Conservation (phyloP, 1,140 invertebrate genomes). For the Calosoma granatense region DNA sequence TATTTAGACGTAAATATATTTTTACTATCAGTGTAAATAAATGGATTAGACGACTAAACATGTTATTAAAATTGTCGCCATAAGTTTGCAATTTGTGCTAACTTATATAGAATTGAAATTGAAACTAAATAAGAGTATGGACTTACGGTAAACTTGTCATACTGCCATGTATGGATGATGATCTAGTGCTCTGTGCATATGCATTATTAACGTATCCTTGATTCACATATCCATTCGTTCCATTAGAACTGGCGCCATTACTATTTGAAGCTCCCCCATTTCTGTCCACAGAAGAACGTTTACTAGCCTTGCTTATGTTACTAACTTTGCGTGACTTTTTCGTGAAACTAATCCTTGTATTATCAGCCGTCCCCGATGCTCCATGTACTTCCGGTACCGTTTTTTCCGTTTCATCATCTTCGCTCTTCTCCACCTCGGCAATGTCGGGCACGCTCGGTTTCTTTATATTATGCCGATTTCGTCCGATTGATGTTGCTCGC, state of each 20-base stretch:
- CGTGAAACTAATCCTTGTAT: neutral
- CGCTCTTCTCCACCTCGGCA: neutral
- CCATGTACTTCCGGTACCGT: neutral
- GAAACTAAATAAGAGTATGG: no score
- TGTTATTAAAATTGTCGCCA: no score
- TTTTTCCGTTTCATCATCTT: neutral
- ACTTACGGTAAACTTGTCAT: conserved; percentile 8
- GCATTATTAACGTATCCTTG: neutral
- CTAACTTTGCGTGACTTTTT: neutral
- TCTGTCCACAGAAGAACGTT: neutral
- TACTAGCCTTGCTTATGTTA: neutral
- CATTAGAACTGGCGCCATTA: no score
- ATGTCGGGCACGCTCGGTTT: neutral
- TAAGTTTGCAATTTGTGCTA: no score
- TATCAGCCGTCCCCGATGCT: neutral
- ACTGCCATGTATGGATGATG: conserved; percentile 9
- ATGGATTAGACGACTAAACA: no score
- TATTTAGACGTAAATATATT: no score
- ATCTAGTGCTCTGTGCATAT: neutral
- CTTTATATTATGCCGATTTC: neutral
- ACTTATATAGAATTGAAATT: no score
- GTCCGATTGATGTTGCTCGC: neutral
- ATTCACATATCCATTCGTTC: no score
- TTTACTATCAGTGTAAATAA: no score
- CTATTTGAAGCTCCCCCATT: no score